These are phyloP conservation scores for Lepetodrilus schrolli DNA, from an alignment of 2,888 invertebrate species.

Conservation along the genomic window DNA sequence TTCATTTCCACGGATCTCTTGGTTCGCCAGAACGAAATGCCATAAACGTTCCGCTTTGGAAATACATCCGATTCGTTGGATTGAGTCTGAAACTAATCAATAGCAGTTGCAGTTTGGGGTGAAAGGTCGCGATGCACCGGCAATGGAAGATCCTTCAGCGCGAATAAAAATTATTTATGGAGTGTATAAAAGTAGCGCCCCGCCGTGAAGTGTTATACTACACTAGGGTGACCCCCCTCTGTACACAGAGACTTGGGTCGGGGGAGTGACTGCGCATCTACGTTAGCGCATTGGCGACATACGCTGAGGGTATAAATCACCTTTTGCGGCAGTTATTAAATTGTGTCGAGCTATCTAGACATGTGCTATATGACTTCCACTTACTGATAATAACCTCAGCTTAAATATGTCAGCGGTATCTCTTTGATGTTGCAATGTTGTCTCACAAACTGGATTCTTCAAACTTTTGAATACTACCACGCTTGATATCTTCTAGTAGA, in stretches of 20 bases:
- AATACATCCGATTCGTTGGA: conserved; percentile 1
- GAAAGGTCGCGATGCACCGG: neutral
- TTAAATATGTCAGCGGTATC: neutral
- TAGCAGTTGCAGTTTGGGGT: neutral
- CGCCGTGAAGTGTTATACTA: neutral
- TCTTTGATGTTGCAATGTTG: conserved; percentile 15
- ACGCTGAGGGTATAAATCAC: neutral
- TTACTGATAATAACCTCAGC: neutral
- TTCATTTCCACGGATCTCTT: neutral
- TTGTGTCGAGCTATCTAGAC: neutral
- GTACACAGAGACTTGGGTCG: neutral
- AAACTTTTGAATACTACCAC: neutral
- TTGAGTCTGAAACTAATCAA: neutral
- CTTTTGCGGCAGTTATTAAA: conserved; percentile 1
- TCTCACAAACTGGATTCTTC: neutral
- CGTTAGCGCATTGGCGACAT: neutral
- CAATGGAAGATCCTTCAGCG: neutral
- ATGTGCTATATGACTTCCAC: neutral
- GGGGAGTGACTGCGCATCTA: too few species aligned
- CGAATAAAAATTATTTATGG: neutral
- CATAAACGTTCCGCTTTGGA: neutral
- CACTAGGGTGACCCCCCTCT: conserved; percentile 1
- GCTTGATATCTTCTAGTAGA: neutral
- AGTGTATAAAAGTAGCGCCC: neutral
- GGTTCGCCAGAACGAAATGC: neutral